phyloP scores from a whole-genome alignment of 2,797 vertebrate species.

The Esox masquinongy region DNA sequence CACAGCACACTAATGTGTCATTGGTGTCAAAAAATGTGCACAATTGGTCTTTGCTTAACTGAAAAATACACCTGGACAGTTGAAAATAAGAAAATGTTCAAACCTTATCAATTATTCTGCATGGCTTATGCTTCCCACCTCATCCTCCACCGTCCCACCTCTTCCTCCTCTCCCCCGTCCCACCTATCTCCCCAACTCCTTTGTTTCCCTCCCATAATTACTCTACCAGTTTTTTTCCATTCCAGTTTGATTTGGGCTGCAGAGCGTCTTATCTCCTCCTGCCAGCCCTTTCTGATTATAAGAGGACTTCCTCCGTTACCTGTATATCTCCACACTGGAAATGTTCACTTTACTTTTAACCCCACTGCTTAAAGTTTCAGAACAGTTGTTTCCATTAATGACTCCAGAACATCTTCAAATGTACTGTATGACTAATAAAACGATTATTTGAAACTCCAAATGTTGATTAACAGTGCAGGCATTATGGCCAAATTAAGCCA shows the following conservation, averaged over 20 bases:
- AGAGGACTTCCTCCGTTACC: slow-evolving; percentile 64
- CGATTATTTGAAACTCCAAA: background rate
- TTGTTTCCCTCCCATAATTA: slow-evolving; percentile 20
- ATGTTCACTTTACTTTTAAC: slow-evolving; percentile 26
- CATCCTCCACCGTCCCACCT: background rate
- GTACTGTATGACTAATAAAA: background rate
- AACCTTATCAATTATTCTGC: slow-evolving; percentile 58
- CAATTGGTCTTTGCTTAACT: slow-evolving; percentile 34
- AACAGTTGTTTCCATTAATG: slow-evolving; percentile 21
- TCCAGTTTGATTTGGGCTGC: slow-evolving; percentile 53
- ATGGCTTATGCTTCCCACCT: slow-evolving; percentile 55
- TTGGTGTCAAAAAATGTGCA: slow-evolving; percentile 22
- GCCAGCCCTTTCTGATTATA: slow-evolving; percentile 72
- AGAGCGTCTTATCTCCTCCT: slow-evolving; percentile 66
- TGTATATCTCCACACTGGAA: slow-evolving; percentile 28
- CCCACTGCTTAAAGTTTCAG: background rate
- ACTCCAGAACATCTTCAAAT: background rate
- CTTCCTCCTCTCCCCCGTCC: background rate
- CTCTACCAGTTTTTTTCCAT: slow-evolving; percentile 55
- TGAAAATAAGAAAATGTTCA: slow-evolving; percentile 40
- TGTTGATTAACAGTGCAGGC: background rate
- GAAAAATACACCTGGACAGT: slow-evolving; percentile 40
- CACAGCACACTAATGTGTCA: background rate
- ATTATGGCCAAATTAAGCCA: background rate
- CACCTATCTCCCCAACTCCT: background rate